phyloP scores from a whole-genome alignment of 2,888 invertebrate species.

The Encarsia formosa region DNA sequence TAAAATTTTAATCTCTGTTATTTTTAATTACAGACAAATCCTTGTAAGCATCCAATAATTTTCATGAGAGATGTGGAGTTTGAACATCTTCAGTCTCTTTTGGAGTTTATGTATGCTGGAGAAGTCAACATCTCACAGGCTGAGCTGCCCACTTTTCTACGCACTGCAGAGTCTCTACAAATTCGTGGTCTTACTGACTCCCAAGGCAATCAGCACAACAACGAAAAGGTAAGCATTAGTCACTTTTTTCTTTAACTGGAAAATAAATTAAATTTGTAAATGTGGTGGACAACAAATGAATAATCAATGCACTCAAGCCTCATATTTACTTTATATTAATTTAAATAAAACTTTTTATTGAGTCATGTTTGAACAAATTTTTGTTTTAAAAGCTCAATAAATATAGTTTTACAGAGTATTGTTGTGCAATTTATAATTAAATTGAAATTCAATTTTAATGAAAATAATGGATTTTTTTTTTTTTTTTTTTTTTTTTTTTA shows the following conservation, averaged over 20 bases:
- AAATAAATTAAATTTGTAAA: too few species aligned
- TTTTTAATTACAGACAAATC: slow-evolving; percentile 66
- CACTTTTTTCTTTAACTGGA: too few species aligned
- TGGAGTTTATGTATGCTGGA: slow-evolving; percentile 83
- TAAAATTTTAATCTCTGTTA: slow-evolving; percentile 9
- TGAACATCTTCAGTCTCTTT: slow-evolving; percentile 70
- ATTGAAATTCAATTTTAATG: too few species aligned
- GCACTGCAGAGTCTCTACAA: slow-evolving; percentile 75
- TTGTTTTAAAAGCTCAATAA: too few species aligned
- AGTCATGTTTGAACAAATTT: too few species aligned
- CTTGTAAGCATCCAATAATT: slow-evolving; percentile 80
- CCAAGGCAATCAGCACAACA: slow-evolving; percentile 50
- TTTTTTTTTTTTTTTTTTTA: too few species aligned
- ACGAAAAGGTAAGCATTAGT: slow-evolving; percentile 46
- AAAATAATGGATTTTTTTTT: too few species aligned
- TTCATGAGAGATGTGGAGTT: slow-evolving; percentile 81
- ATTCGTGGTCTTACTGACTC: slow-evolving; percentile 72
- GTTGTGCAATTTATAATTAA: too few species aligned
- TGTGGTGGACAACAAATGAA: too few species aligned
- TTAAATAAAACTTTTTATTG: too few species aligned
- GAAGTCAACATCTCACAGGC: slow-evolving; percentile 80
- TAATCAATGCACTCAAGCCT: background rate
- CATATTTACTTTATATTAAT: background rate
- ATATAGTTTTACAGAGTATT: too few species aligned
- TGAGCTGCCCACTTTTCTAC: slow-evolving; percentile 69